phyloP scores from a whole-genome alignment of 2,113 vertebrate genomes.

The Scolopax mira region DNA sequence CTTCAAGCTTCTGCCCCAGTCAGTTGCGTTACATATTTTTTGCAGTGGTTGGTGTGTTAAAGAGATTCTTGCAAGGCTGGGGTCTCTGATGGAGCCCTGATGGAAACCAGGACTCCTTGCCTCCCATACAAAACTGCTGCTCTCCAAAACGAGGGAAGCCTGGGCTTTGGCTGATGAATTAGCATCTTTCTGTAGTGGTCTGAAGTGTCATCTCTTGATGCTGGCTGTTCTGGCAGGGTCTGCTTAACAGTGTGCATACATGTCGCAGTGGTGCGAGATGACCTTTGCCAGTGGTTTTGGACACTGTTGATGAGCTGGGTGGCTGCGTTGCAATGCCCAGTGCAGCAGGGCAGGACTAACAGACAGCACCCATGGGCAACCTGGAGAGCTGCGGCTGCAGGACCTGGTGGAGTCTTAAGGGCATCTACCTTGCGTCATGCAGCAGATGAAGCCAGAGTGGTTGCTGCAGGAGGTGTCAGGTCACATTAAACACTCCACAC shows the following conservation, averaged over 20 bases:
- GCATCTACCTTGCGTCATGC: neutral
- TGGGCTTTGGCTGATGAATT: neutral
- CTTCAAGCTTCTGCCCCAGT: conserved; percentile 19
- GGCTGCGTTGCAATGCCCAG: neutral
- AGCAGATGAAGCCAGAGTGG: neutral
- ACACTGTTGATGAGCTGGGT: neutral
- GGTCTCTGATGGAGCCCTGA: neutral
- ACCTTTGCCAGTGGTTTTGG: neutral
- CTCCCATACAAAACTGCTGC: fast-evolving
- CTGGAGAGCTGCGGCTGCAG: neutral
- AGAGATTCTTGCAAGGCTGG: neutral
- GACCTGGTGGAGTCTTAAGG: neutral
- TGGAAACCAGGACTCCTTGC: neutral
- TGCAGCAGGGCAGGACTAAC: neutral
- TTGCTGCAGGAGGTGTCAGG: neutral
- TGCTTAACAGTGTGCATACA: fast-evolving
- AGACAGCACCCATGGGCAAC: fast-evolving
- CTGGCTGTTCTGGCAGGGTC: neutral
- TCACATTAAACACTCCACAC: neutral
- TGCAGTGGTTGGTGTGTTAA: neutral
- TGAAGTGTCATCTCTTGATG: neutral
- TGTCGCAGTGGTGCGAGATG: neutral
- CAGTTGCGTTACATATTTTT: neutral
- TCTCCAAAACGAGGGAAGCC: fast-evolving
- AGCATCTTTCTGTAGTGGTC: neutral